These are phyloP conservation scores for Falco punctatus DNA, from an alignment of 2,113 vertebrate species.

Conservation along the genomic window DNA sequence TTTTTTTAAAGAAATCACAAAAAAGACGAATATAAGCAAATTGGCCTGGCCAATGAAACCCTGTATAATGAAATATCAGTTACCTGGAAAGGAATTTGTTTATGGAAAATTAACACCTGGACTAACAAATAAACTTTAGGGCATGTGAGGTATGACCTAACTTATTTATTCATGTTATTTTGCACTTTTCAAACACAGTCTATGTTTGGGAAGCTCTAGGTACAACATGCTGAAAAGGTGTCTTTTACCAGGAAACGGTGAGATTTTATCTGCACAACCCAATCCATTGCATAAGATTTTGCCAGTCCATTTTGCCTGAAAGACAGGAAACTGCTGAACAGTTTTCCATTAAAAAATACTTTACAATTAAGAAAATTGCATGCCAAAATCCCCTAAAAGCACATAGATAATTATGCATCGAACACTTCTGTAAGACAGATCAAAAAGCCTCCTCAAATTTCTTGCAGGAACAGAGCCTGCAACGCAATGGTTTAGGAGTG, in stretches of 20 bases:
- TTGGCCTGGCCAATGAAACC: not conserved
- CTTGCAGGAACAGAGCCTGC: not conserved
- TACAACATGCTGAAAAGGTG: not conserved
- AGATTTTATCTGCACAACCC: not conserved
- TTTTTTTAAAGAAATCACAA: not conserved
- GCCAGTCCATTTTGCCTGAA: not conserved
- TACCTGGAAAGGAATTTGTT: constrained; percentile 26
- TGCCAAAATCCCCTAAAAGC: not conserved
- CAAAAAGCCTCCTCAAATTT: not conserved
- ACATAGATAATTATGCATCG: not conserved
- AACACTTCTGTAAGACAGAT: not conserved
- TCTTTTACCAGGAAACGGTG: not conserved
- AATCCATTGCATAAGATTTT: not conserved
- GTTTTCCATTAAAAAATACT: not conserved
- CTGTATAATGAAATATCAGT: constrained; percentile 4
- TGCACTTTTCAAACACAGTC: not conserved
- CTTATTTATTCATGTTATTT: not conserved
- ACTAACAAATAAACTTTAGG: not conserved
- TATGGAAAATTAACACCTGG: not conserved
- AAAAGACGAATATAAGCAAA: not conserved
- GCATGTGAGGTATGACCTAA: not conserved
- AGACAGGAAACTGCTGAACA: not conserved
- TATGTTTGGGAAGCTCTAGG: not conserved
- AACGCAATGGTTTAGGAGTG: not conserved
- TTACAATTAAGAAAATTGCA: not conserved